These are phyloP conservation scores for Pseudomyrmex sp. DNA, from an alignment of 1,140 invertebrate genomes.

Conservation along the genomic window DNA sequence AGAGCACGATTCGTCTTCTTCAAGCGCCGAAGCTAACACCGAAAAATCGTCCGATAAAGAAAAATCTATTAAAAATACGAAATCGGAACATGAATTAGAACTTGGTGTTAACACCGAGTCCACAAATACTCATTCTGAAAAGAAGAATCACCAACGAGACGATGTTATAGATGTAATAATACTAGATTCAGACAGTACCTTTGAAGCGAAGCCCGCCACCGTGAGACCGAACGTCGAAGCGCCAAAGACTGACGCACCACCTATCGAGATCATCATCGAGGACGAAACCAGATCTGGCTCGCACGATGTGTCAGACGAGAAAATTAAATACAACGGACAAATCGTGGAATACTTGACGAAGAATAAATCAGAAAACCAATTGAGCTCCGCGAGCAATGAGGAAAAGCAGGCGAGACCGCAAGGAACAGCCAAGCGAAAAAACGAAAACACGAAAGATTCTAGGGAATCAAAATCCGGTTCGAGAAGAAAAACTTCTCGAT, in stretches of 20 bases:
- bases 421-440: neutral
- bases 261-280: constrained; percentile 21
- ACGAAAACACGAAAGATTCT: neutral
- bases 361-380: neutral
- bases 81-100: neutral
- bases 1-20: neutral
- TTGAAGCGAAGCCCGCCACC: neutral
- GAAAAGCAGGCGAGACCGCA: neutral
- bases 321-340: neutral
- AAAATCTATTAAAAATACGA: neutral
- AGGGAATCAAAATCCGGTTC: neutral
- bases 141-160: neutral
- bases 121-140: neutral
- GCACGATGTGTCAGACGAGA: neutral
- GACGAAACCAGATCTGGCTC: constrained; percentile 5
- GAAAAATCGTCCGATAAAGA: neutral
- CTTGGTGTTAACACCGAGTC: neutral
- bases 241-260: neutral
- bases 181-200: constrained; percentile 30
- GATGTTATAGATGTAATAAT: constrained; percentile 50
- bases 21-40: neutral
- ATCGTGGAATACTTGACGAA: neutral
- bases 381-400: neutral
- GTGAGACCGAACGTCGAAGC: neutral
- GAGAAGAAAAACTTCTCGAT: constrained; percentile 46